Base-by-base conservation (phyloP, 1,140 invertebrate genomes). In the Conus betulinus region DNA sequence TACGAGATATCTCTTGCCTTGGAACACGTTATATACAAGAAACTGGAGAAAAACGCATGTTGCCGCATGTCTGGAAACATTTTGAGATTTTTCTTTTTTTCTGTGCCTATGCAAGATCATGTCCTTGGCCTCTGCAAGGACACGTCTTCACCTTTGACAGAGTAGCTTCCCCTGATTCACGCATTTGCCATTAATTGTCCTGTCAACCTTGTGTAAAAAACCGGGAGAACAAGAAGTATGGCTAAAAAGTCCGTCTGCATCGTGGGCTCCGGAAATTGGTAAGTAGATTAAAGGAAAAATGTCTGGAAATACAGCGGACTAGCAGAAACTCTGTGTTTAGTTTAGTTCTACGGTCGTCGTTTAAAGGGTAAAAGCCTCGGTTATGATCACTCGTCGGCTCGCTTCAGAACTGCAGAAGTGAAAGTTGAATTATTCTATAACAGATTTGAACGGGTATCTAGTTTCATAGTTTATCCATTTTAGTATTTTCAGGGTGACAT, bases 201-300 rank as follows among this genome's bases (percentile, higher is more conserved):
- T 79, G 5, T 13, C 71, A 87, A 87, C 51, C n/a, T 53, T 53
- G 39, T 6, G 51, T 39, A 39, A n/a, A 39, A 78, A 25, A 51
- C 20, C 67, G 11, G 67, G 39, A 71, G 6, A n/a, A 52, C 84
- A 57, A 39, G 17, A 74, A 91, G 84, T 13, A 90, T 89, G 85
- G 85, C 85, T 27, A 91, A 91, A 84, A 94, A 94, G 88, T 89
- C 91, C 17, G 90, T 99, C 90, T 98, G 98, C 95, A 99, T 99
- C 94, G 97, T 99, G 87, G 98, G 98, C 90, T 99, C 98, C 71
- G 98, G 98, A 93, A 99, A 99, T 95, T 99, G 98, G 98, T 99
- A 96, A 97, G 96, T 74, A 23, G 51, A 83, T 60, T 60, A 11
- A 60, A 60, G 57, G 8, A 8, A 39, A 39, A 39, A 11, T 60